Evolutionary conservation across 2,113 vertebrate genomes (phyloP).

Genomic region (Apteryx owenii): DNA sequence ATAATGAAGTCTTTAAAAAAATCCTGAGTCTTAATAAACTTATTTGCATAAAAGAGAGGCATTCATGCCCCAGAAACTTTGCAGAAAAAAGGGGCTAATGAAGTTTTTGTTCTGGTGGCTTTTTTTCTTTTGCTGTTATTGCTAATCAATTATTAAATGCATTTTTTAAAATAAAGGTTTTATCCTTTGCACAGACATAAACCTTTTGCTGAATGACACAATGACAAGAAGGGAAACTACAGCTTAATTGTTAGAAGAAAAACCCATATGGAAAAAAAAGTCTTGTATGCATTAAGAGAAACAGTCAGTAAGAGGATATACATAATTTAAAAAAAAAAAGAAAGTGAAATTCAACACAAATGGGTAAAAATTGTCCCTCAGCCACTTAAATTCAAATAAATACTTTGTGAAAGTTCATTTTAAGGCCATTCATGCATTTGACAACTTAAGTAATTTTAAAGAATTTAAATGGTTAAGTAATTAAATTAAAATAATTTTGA

Average conservation of each 20-base stretch:
- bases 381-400: not conserved
- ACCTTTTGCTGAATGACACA: not conserved
- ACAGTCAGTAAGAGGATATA: not conserved
- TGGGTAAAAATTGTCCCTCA: not conserved
- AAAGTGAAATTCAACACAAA: not conserved
- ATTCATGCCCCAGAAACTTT: not conserved
- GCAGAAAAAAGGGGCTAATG: not conserved
- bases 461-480: not conserved
- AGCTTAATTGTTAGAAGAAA: not conserved
- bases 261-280: not conserved
- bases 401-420: not conserved
- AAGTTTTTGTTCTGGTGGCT: not conserved
- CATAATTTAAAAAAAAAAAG: not conserved
- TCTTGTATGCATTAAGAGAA: not conserved
- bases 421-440: not conserved
- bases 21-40: not conserved
- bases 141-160: not conserved
- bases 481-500: not conserved
- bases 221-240: not conserved
- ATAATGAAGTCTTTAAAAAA: not conserved
- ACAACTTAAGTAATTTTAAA: not conserved
- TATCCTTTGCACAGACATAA: not conserved
- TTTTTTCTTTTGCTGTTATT: not conserved
- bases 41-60: not conserved
- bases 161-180: not conserved